Percentiles rank a stretch among this genome's conserved stretches.
phyloP scores from a whole-genome alignment of 2,888 invertebrate genomes.

The Rhogogaster chlorosoma region DNA sequence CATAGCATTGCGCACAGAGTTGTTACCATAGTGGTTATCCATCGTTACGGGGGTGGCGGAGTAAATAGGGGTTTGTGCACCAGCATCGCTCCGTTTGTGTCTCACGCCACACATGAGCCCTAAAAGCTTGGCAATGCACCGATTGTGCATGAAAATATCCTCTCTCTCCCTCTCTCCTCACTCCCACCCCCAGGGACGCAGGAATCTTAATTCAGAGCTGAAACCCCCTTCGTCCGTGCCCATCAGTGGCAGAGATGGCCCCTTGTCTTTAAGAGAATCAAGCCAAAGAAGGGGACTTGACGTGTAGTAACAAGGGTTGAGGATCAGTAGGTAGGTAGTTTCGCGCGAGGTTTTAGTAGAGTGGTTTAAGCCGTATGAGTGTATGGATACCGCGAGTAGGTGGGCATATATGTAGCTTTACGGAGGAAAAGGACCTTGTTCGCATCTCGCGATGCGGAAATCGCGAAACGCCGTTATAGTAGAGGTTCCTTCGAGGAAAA shows the following conservation, averaged over 20 bases:
- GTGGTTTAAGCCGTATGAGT: background rate
- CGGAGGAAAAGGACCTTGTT: slow-evolving; percentile 59
- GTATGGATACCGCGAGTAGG: background rate
- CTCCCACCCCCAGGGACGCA: background rate
- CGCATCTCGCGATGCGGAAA: slow-evolving; percentile 66
- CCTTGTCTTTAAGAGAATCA: background rate
- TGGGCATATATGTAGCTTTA: background rate
- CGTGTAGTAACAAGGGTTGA: background rate
- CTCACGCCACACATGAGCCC: background rate
- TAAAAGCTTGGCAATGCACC: background rate
- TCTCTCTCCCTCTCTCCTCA: too few species aligned
- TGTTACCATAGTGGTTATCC: background rate
- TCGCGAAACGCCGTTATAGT: slow-evolving; percentile 54
- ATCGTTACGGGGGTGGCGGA: background rate
- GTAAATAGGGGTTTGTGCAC: slow-evolving; percentile 3
- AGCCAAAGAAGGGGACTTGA: background rate
- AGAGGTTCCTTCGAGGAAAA: slow-evolving; percentile 4
- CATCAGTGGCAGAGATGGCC: background rate
- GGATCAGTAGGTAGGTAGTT: background rate
- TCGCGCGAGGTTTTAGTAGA: background rate
- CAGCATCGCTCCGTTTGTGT: background rate
- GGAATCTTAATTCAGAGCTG: background rate
- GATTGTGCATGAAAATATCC: background rate
- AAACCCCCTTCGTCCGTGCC: background rate
- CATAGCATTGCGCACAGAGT: background rate